Evolutionary conservation across 1,140 invertebrate species (phyloP).

Genomic region (Chlorops oryzae): DNA sequence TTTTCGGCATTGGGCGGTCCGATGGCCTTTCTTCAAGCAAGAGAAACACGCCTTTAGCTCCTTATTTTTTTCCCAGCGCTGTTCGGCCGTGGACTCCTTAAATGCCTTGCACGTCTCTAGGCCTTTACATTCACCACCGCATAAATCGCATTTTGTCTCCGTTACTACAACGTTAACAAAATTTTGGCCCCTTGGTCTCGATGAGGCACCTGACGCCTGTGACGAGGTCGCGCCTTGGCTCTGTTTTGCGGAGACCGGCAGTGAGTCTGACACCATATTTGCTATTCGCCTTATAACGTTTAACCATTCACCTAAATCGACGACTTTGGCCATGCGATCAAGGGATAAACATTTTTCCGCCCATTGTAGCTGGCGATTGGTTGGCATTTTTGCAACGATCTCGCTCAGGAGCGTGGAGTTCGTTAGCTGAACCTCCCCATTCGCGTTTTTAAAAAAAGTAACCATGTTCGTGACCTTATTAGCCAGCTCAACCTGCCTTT

Average conservation of each 20-base stretch:
- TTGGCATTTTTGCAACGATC: not conserved
- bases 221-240: not conserved
- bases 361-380: not conserved
- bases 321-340: too few relatives aligned
- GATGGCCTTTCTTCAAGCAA: not conserved
- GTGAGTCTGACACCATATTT: not conserved
- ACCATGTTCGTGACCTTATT: not conserved
- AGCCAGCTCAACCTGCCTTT: not conserved
- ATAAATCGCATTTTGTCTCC: not conserved
- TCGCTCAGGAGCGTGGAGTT: not conserved
- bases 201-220: not conserved
- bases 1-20: too few relatives aligned
- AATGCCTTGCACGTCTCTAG: not conserved
- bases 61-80: not conserved
- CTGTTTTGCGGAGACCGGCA: not conserved
- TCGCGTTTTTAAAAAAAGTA: not conserved
- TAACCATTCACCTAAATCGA: constrained; percentile 1
- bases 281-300: not conserved
- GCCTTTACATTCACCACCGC: not conserved
- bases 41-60: not conserved
- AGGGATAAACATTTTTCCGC: not conserved
- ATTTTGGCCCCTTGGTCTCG: not conserved
- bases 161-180: not conserved
- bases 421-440: not conserved
- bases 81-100: not conserved